These are phyloP conservation scores for Abrostola triplasia DNA, from an alignment of 2,888 invertebrate genomes.

Conservation along the genomic window DNA sequence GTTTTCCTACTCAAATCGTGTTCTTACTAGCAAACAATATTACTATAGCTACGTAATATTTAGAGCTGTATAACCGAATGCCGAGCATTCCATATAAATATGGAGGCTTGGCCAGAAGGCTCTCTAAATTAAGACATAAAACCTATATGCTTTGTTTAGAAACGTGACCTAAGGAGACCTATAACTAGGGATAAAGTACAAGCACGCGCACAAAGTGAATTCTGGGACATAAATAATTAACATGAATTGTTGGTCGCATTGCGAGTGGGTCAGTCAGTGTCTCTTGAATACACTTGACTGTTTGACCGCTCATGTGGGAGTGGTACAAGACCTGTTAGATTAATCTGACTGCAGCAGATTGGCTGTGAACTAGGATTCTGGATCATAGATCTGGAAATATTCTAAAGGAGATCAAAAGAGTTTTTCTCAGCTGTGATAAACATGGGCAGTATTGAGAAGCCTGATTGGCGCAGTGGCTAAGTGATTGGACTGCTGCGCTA, in stretches of 20 bases:
- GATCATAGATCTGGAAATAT: no score
- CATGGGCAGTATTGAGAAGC: no score
- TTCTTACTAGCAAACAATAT: constrained; percentile 8
- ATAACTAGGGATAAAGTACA: constrained; percentile 69
- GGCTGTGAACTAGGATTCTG: not conserved
- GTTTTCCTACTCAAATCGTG: constrained; percentile 5
- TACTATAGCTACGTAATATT: constrained; percentile 13
- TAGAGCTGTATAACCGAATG: constrained; percentile 40
- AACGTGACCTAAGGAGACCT: constrained; percentile 76
- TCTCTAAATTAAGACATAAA: constrained; percentile 82
- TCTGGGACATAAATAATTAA: constrained; percentile 10
- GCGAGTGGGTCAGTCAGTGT: not conserved
- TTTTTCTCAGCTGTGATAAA: no score
- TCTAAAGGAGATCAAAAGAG: no score
- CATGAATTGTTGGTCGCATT: not conserved
- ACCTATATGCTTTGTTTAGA: constrained; percentile 77
- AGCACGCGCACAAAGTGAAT: constrained; percentile 45
- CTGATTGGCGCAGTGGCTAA: no score
- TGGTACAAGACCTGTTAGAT: no score
- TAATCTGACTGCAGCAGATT: no score
- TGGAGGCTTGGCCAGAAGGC: constrained; percentile 58
- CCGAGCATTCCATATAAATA: constrained; percentile 54
- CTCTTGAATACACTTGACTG: no score
- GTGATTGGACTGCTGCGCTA: no score
- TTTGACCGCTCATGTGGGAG: no score